phyloP scores from a whole-genome alignment of 2,797 vertebrate species.

The Semaprochilodus insignis region DNA sequence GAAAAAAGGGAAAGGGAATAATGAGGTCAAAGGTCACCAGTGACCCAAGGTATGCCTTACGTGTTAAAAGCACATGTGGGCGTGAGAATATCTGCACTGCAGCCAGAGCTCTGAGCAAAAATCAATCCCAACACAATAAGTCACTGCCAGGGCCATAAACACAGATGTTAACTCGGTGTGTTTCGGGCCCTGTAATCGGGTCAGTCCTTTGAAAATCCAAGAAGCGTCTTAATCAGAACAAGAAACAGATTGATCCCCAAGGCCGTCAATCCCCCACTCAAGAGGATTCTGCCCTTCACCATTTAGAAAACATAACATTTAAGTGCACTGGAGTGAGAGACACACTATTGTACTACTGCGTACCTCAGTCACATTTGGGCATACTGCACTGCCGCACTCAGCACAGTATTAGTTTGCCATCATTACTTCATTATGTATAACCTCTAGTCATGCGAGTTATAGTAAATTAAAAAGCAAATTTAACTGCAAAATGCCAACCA shows the following conservation, averaged over 20 bases:
- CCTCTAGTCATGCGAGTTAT: too few species aligned
- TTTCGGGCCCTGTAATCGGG: slow-evolving; percentile 62
- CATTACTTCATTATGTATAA: too few species aligned
- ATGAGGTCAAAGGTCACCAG: neutral
- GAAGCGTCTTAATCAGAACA: slow-evolving; percentile 72
- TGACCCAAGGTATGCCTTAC: neutral
- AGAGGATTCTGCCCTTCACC: neutral
- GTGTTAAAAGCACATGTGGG: neutral
- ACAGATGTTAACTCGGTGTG: slow-evolving; percentile 17
- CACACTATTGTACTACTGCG: neutral
- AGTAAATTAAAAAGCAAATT: too few species aligned
- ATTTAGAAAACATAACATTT: neutral
- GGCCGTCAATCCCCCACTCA: slow-evolving; percentile 61
- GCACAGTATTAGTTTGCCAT: too few species aligned
- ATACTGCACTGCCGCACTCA: too few species aligned
- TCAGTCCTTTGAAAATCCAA: slow-evolving; percentile 69
- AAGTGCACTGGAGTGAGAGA: neutral
- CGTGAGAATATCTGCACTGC: slow-evolving; percentile 14
- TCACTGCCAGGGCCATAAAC: slow-evolving; percentile 36
- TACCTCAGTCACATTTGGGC: too few species aligned
- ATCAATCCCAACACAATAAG: slow-evolving; percentile 63
- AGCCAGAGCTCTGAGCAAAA: slow-evolving; percentile 38
- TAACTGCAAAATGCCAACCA: too few species aligned
- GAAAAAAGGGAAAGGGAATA: neutral
- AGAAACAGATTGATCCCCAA: slow-evolving; percentile 59